Conservation (phyloP, 2,113 vertebrate genomes). For the Emydocephalus ijimae region DNA sequence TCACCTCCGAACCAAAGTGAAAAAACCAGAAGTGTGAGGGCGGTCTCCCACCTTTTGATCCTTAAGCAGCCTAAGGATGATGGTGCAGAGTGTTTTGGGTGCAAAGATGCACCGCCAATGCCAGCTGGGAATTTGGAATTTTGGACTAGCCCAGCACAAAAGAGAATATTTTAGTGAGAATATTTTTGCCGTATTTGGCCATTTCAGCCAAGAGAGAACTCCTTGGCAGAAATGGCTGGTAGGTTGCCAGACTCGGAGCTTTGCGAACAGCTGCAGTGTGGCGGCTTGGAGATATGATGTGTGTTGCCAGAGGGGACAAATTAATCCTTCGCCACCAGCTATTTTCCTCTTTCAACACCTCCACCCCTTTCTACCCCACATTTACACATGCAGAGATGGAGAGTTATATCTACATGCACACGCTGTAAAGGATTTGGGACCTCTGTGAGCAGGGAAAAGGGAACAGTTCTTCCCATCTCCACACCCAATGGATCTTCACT, state of each 20-base stretch:
- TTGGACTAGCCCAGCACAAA: background rate
- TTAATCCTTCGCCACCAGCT: background rate
- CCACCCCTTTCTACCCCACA: background rate
- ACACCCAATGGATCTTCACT: too few species aligned
- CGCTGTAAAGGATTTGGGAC: background rate
- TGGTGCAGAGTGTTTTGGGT: background rate
- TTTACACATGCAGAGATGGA: background rate
- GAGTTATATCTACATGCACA: background rate
- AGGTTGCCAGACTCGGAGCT: background rate
- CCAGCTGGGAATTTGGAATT: background rate
- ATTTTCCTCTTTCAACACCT: background rate
- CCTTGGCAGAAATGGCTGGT: background rate
- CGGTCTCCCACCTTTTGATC: background rate
- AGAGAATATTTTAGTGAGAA: background rate
- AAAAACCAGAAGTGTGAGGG: background rate
- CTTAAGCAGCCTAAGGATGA: background rate
- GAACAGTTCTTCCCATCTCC: background rate
- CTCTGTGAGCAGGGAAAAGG: too few species aligned
- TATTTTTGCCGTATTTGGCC: background rate
- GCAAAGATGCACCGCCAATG: too few species aligned
- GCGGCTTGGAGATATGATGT: background rate
- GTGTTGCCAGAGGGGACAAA: too few species aligned
- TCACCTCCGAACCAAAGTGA: background rate
- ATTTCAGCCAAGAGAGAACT: background rate
- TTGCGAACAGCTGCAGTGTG: background rate